Evolutionary conservation across 2,113 vertebrate species (phyloP).

Genomic region (Calyptommatus sinebrachiatus): DNA sequence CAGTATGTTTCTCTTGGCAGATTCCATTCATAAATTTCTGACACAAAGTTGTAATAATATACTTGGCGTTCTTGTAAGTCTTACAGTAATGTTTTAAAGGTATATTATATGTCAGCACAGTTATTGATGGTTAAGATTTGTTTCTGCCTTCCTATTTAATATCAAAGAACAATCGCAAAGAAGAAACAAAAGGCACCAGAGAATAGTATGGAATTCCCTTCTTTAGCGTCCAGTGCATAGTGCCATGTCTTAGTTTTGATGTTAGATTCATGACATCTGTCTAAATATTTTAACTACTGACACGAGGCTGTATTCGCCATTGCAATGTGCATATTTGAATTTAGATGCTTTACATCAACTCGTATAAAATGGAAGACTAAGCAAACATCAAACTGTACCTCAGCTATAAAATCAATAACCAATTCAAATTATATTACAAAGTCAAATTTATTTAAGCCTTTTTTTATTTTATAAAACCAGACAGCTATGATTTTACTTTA

Average conservation of each 20-base stretch:
- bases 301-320: conserved; percentile 6
- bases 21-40: neutral
- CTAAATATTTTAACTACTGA: neutral
- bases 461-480: too few relatives aligned
- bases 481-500: too few relatives aligned
- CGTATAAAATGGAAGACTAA: too few relatives aligned
- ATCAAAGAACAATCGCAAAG: neutral
- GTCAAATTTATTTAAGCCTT: too few relatives aligned
- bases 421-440: too few relatives aligned
- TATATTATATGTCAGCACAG: neutral
- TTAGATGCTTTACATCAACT: too few relatives aligned
- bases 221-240: conserved; percentile 6
- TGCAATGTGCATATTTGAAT: too few relatives aligned
- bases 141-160: neutral
- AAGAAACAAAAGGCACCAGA: neutral
- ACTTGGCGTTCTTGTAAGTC: neutral
- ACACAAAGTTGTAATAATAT: conserved; percentile 33
- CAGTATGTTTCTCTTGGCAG: conserved; percentile 6
- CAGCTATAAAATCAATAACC: too few relatives aligned
- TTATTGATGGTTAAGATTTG: neutral
- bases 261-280: conserved; percentile 1
- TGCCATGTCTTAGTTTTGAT: neutral
- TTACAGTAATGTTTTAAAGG: neutral
- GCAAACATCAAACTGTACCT: too few relatives aligned
- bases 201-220: conserved; percentile 13